Evolutionary conservation across 2,888 invertebrate species (phyloP), one percentile per base, ranked within the genome.

Genomic region (Oscheius onirici): DNA sequence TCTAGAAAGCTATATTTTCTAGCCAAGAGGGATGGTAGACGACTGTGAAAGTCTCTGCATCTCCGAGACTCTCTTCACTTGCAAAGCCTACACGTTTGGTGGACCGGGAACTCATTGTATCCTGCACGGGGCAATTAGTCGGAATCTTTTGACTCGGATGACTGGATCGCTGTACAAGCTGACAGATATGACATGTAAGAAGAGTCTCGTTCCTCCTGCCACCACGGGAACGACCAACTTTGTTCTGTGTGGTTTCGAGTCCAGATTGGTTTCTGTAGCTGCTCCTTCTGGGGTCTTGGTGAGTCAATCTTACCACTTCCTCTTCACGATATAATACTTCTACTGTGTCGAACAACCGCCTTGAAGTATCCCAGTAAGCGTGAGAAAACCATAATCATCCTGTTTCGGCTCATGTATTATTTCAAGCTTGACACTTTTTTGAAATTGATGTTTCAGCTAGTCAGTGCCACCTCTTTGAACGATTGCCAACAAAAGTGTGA

Each of bases 11-110:
- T 20, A 6, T 6, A 17, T 17, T n/a, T 2, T 40, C n/a, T 5
- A 58, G 34, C 40, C 63, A 3, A 46, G 63, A 24, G 63, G 63
- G 1, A 63, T 11, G 24, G 49, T 28, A 3, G 28, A 46, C 10
- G 26, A 46, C 34, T 63, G 63, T 49, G 24, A 46, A n/a, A n/a
- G 15, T 15, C 34, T 63, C 17, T 63, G 63, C 26, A 15, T n/a
- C 10, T 26, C 49, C 8, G 63, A 63, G 15, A 49, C 46, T n/a
- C 63, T 63, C 15, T 63, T 63, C 63, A 49, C 20, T 26, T 63
- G 63, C n/a, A 49, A 17, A 5, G n/a, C 49, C n/a, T 63, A 17
- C 28, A 63, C 63, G 5, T 63, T 44, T 26, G 63, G 24, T 22
- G 63, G 63, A 15, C 49, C 49, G 5, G 49, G 63, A 13, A 46